These are phyloP conservation scores for Borostomias antarcticus DNA, from an alignment of 2,797 vertebrate genomes.

Conservation along the genomic window DNA sequence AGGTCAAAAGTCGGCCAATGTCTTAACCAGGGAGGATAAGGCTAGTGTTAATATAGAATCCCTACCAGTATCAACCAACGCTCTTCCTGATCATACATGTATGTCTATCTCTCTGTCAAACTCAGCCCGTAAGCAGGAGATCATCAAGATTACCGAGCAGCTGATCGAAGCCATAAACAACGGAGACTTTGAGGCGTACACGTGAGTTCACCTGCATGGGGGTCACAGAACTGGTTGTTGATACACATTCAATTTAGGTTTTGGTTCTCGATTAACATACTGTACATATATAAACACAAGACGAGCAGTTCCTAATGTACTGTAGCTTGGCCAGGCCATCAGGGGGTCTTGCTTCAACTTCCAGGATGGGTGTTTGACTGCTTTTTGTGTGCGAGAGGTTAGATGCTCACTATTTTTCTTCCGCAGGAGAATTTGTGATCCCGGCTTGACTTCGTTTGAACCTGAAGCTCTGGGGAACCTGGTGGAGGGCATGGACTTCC, in stretches of 20 bases:
- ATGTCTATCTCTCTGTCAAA: too few relatives aligned
- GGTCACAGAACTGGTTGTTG: too few relatives aligned
- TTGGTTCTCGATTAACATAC: background rate
- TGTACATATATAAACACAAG: background rate
- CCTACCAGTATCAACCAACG: background rate
- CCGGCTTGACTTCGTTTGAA: slow-evolving; percentile 97
- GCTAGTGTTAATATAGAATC: background rate
- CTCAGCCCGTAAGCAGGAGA: slow-evolving; percentile 97
- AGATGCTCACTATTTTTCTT: background rate
- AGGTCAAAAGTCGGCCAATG: background rate
- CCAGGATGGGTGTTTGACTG: background rate
- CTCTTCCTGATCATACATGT: too few relatives aligned
- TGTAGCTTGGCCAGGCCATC: too few relatives aligned
- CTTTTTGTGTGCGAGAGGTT: background rate
- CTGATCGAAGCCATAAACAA: slow-evolving; percentile 99
- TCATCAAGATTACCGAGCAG: slow-evolving; percentile 99
- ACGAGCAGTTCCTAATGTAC: too few relatives aligned
- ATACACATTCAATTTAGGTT: background rate
- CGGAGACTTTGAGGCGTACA: slow-evolving; percentile 98
- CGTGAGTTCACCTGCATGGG: too few relatives aligned
- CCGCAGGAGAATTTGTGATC: slow-evolving; percentile 97
- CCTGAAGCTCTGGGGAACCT: slow-evolving; percentile 98
- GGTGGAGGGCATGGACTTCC: slow-evolving; percentile 99
- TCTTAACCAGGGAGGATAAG: background rate
- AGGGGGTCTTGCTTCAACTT: too few relatives aligned